phyloP scores from a whole-genome alignment of 2,888 invertebrate species.

The Mylabris sibirica region DNA sequence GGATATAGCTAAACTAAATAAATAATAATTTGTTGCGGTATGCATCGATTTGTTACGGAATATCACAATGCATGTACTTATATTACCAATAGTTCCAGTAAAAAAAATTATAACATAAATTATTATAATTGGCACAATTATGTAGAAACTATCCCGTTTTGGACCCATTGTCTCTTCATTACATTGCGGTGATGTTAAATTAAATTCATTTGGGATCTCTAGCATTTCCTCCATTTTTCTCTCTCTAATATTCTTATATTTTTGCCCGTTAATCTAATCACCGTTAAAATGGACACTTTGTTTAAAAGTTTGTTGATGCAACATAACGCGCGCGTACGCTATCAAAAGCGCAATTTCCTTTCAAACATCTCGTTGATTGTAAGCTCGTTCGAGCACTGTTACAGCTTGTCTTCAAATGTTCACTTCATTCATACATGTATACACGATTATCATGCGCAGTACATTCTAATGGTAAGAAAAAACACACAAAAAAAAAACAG shows the following conservation, averaged over 20 bases:
- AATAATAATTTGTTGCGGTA: constrained; percentile 80
- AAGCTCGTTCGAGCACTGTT: background rate
- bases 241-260: too few relatives aligned
- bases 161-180: constrained; percentile 37
- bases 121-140: constrained; percentile 77
- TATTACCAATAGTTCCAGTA: constrained; percentile 81
- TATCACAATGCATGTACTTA: constrained; percentile 88
- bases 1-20: constrained; percentile 85
- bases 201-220: background rate
- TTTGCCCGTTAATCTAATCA: background rate
- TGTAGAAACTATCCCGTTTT: constrained; percentile 57
- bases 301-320: background rate
- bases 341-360: background rate
- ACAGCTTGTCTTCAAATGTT: background rate
- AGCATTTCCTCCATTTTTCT: constrained; percentile 7
- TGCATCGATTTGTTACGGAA: constrained; percentile 86
- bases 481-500: too few relatives aligned
- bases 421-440: background rate
- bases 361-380: background rate
- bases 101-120: constrained; percentile 79
- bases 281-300: background rate
- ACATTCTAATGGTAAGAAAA: background rate
- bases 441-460: background rate
- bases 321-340: background rate
- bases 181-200: constrained; percentile 20